Percentiles rank a stretch among this genome's conserved stretches.
Evolutionary conservation across 2,888 invertebrate species (phyloP).

Genomic region (Mesoligia furuncula): DNA sequence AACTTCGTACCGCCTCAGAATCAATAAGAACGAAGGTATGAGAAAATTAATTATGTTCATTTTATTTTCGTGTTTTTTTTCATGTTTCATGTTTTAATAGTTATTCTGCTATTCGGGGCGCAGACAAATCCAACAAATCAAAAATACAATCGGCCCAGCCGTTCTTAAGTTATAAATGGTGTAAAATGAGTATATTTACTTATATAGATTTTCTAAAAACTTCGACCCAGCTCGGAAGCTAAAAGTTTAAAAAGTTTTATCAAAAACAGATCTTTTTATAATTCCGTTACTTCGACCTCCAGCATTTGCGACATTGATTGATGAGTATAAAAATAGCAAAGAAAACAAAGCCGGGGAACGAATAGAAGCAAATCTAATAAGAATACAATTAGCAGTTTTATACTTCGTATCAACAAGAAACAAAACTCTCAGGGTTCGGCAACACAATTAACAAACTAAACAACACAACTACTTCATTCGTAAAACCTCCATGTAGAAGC

Average conservation of each 20-base stretch:
- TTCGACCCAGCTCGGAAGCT: neutral
- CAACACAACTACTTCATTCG: slow-evolving; percentile 62
- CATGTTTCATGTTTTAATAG: neutral
- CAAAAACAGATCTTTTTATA: slow-evolving; percentile 15
- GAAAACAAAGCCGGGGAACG: slow-evolving; percentile 9
- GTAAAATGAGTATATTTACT: neutral
- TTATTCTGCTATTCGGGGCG: neutral
- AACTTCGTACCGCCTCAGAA: neutral
- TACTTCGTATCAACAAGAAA: slow-evolving; percentile 63
- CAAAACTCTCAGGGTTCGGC: slow-evolving; percentile 56
- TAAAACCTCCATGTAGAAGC: slow-evolving; percentile 55
- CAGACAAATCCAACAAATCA: neutral
- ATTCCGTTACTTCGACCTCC: slow-evolving; percentile 9
- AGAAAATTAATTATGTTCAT: neutral
- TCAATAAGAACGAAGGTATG: neutral
- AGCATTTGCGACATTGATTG: slow-evolving; percentile 30
- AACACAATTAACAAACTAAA: slow-evolving; percentile 65
- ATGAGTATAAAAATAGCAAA: slow-evolving; percentile 26
- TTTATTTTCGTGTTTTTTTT: neutral
- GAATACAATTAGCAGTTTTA: slow-evolving; percentile 57
- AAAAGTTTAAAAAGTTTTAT: slow-evolving; percentile 20
- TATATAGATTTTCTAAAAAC: neutral
- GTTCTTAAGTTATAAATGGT: neutral
- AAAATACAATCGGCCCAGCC: neutral
- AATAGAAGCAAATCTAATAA: slow-evolving; percentile 50